phyloP scores from a whole-genome alignment of 2,888 invertebrate species.

The Pterostichus niger region DNA sequence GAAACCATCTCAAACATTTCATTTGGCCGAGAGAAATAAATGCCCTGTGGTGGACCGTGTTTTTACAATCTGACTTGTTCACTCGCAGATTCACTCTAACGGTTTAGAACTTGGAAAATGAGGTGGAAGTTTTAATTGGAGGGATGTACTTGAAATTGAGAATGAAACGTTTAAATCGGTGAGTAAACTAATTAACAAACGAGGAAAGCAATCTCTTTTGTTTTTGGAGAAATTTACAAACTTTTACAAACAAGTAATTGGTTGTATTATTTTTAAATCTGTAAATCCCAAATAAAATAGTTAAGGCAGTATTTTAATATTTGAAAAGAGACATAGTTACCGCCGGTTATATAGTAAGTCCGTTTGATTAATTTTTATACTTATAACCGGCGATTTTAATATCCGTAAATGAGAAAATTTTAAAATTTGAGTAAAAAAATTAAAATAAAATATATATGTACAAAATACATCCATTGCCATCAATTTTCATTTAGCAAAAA shows the following conservation, averaged over 20 bases:
- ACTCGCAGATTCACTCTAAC: slow-evolving; percentile 12
- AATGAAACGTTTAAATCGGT: slow-evolving; percentile 31
- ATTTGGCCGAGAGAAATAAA: slow-evolving; percentile 14
- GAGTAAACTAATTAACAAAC: slow-evolving; percentile 51
- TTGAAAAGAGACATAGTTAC: neutral
- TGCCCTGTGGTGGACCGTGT: slow-evolving; percentile 19
- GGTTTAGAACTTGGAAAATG: slow-evolving; percentile 31
- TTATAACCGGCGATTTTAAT: too few relatives aligned
- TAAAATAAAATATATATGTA: too few relatives aligned
- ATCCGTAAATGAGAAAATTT: too few relatives aligned
- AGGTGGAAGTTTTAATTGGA: slow-evolving; percentile 45
- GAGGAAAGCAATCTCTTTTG: slow-evolving; percentile 17
- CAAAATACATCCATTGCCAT: too few relatives aligned
- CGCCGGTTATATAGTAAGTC: too few relatives aligned
- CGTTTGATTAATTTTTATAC: too few relatives aligned
- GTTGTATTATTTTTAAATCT: neutral
- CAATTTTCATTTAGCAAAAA: too few relatives aligned
- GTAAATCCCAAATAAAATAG: neutral
- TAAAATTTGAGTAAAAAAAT: too few relatives aligned
- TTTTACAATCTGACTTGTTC: slow-evolving; percentile 15
- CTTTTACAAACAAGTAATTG: neutral
- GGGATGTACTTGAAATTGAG: slow-evolving; percentile 16
- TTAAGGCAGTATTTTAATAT: neutral
- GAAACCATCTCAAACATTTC: slow-evolving; percentile 56
- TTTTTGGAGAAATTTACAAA: neutral